Conservation (phyloP, 2,888 invertebrate species). For the Brachyptera risi region DNA sequence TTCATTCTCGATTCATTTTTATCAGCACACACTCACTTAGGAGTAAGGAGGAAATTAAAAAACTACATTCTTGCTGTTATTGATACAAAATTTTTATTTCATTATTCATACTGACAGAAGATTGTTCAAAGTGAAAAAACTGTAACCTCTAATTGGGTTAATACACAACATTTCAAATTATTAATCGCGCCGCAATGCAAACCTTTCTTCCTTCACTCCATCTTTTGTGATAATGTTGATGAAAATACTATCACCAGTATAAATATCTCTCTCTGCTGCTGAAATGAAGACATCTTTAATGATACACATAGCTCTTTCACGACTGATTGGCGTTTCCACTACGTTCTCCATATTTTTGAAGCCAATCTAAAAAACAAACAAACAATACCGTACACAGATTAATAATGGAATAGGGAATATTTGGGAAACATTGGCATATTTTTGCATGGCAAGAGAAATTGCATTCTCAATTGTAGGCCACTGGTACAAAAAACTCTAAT, state of each 20-base stretch:
- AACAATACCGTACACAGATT: too few relatives aligned
- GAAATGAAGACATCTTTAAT: constrained; percentile 96
- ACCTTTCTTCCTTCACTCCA: constrained; percentile 67
- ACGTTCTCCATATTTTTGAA: constrained; percentile 80
- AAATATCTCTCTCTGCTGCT: constrained; percentile 96
- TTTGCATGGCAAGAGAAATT: too few relatives aligned
- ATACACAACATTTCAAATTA: constrained; percentile 15
- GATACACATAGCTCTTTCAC: constrained; percentile 78
- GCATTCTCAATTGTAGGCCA: too few relatives aligned
- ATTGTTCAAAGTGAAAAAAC: background rate
- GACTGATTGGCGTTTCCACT: constrained; percentile 57
- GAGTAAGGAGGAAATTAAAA: too few relatives aligned
- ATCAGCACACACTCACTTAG: too few relatives aligned
- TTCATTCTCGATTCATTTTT: too few relatives aligned
- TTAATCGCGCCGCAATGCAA: constrained; percentile 86
- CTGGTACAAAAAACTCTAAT: too few relatives aligned
- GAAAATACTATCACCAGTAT: constrained; percentile 88
- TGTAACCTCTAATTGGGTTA: background rate
- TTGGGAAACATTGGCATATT: too few relatives aligned
- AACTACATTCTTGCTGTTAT: too few relatives aligned
- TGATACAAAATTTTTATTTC: background rate
- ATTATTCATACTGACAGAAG: background rate
- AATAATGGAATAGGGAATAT: too few relatives aligned
- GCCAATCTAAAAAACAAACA: constrained; percentile 71
- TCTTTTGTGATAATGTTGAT: constrained; percentile 85